Evolutionary conservation across 2,797 vertebrate species (phyloP).

Genomic region (Epinephelus malabaricus): DNA sequence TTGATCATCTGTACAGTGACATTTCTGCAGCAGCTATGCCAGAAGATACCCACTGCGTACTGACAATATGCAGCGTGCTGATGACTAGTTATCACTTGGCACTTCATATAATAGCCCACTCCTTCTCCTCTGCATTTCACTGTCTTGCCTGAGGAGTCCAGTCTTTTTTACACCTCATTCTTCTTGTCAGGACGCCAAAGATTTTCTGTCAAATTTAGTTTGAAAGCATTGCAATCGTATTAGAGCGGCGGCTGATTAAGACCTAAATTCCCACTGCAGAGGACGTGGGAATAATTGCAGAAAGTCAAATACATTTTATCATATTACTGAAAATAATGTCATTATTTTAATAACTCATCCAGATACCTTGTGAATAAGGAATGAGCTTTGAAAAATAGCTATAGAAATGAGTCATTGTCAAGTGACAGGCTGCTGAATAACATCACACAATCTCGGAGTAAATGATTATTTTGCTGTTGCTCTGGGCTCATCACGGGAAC

Average conservation of each 20-base stretch:
- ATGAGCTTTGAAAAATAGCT: conserved; percentile 54
- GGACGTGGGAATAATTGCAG: conserved; percentile 42
- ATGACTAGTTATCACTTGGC: conserved; percentile 20
- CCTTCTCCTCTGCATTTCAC: conserved; percentile 28
- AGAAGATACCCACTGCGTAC: conserved; percentile 11
- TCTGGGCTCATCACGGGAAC: conserved; percentile 48
- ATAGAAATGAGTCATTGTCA: conserved; percentile 50
- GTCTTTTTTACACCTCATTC: conserved; percentile 42
- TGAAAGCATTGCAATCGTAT: conserved; percentile 58
- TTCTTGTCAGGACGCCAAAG: conserved; percentile 62
- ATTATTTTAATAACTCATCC: conserved; percentile 63
- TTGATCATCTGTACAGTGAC: conserved; percentile 1
- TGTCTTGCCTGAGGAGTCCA: conserved; percentile 43
- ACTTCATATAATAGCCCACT: conserved; percentile 27
- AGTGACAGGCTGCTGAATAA: conserved; percentile 44
- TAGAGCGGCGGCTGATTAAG: conserved; percentile 62
- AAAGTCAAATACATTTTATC: conserved; percentile 52
- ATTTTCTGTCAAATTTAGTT: conserved; percentile 69
- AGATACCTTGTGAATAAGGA: conserved; percentile 42
- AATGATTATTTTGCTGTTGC: conserved; percentile 54
- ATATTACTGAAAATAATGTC: conserved; percentile 54
- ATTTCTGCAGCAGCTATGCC: conserved; percentile 10
- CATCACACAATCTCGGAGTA: conserved; percentile 45
- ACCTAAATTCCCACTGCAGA: conserved; percentile 45
- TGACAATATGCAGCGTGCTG: conserved; percentile 25